phyloP scores from a whole-genome alignment of 2,888 invertebrate genomes.

The Latheticus oryzae region DNA sequence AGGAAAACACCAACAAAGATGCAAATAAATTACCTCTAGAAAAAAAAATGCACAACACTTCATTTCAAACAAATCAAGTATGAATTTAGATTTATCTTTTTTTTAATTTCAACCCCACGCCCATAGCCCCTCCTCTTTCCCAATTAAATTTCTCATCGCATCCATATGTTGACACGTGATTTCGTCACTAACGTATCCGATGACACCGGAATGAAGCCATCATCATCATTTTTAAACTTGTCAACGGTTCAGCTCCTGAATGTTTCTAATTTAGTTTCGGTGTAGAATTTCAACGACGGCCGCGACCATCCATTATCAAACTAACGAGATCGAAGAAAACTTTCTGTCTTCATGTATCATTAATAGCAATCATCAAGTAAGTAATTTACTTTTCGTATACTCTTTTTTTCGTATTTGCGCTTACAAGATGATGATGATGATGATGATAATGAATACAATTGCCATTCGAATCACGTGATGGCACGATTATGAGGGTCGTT shows the following conservation, averaged over 20 bases:
- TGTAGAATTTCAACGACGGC: conserved; percentile 34
- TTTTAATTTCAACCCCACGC: too few relatives aligned
- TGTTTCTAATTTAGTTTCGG: conserved; percentile 40
- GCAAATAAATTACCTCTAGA: conserved; percentile 26
- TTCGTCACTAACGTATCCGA: conserved; percentile 28
- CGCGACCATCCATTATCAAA: conserved; percentile 35
- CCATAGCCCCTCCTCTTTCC: conserved; percentile 2
- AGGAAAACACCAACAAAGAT: conserved; percentile 26
- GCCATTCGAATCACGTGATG: conserved; percentile 7
- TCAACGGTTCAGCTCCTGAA: conserved; percentile 31
- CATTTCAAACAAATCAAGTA: too few relatives aligned
- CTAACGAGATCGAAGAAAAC: conserved; percentile 37
- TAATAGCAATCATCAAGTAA: conserved; percentile 4
- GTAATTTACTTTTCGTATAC: conserved; percentile 1
- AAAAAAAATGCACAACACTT: conserved; percentile 13
- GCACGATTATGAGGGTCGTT: conserved; percentile 14
- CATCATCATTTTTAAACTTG: conserved; percentile 42
- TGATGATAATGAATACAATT: too few relatives aligned
- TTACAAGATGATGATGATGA: too few relatives aligned
- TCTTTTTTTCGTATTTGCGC: too few relatives aligned
- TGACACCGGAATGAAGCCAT: conserved; percentile 37
- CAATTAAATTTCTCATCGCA: conserved; percentile 31
- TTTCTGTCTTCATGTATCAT: conserved; percentile 23
- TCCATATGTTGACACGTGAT: conserved; percentile 40
- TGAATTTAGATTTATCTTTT: too few relatives aligned